Percentiles rank a stretch among this genome's conserved stretches.
Evolutionary conservation across 2,797 vertebrate genomes (phyloP).

Genomic region (Pangasius krempfi): DNA sequence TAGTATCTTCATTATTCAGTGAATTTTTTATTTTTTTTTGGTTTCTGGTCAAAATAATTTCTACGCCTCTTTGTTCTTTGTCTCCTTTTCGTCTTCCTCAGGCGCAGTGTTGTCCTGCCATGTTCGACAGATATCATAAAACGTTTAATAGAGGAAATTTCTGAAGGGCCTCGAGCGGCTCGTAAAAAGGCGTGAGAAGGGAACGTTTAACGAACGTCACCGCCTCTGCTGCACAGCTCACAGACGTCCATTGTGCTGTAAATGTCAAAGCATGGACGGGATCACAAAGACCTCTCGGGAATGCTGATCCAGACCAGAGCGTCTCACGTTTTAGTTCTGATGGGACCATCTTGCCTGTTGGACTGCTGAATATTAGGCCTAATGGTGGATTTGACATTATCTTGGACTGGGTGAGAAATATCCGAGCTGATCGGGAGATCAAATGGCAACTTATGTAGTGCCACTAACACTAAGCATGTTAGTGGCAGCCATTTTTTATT

Average conservation of each 20-base stretch:
- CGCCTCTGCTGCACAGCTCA: slow-evolving; percentile 17
- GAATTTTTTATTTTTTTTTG: not conserved
- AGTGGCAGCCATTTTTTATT: not conserved
- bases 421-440: not conserved
- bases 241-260: slow-evolving; percentile 50
- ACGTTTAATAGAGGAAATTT: slow-evolving; percentile 45
- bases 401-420: not conserved
- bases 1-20: not conserved
- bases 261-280: slow-evolving; percentile 35
- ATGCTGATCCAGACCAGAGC: not conserved
- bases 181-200: slow-evolving; percentile 13
- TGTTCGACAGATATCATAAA: slow-evolving; percentile 39
- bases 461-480: not conserved
- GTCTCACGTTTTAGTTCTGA: not conserved
- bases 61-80: not conserved
- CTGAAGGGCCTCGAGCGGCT: slow-evolving; percentile 7
- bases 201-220: slow-evolving; percentile 13
- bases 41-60: not conserved
- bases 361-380: not conserved
- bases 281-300: not conserved
- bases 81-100: not conserved
- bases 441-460: not conserved
- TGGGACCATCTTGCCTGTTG: not conserved
- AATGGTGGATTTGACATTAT: not conserved
- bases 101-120: slow-evolving; percentile 25